These are phyloP conservation scores for Prionace glauca DNA, from an alignment of 2,797 vertebrate species.

Conservation along the genomic window DNA sequence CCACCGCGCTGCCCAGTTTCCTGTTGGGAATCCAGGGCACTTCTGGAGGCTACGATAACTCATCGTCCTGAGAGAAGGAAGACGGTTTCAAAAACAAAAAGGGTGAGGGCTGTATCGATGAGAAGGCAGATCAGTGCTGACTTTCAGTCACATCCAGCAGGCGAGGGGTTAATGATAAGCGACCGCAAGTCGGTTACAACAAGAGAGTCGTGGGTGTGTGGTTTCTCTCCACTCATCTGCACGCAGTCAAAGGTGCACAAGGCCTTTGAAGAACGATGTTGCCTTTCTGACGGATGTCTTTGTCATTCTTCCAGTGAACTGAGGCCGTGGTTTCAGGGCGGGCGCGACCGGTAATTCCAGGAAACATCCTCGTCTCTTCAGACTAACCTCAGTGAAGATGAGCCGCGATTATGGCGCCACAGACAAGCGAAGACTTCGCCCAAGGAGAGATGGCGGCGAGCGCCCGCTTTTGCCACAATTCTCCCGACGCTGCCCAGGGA, in stretches of 20 bases:
- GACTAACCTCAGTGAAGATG: background rate
- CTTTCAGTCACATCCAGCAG: background rate
- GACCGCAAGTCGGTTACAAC: background rate
- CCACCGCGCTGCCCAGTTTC: background rate
- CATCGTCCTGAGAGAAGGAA: background rate
- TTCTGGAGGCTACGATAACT: no score
- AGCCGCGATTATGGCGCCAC: background rate
- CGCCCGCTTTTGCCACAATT: no score
- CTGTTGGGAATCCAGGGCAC: no score
- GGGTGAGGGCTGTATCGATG: background rate
- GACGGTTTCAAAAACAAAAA: background rate
- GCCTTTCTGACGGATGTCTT: background rate
- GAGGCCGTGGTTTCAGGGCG: background rate
- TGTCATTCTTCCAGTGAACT: background rate
- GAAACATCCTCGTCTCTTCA: background rate
- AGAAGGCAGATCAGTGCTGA: background rate
- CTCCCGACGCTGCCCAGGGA: background rate
- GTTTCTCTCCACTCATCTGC: background rate
- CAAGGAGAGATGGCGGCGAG: background rate
- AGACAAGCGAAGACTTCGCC: background rate
- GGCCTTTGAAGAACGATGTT: background rate
- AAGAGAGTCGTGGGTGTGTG: background rate
- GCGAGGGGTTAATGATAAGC: background rate
- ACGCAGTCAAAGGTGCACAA: no score
- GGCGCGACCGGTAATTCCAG: background rate